phyloP scores from a whole-genome alignment of 1,140 invertebrate genomes.

The Drosophila auraria region DNA sequence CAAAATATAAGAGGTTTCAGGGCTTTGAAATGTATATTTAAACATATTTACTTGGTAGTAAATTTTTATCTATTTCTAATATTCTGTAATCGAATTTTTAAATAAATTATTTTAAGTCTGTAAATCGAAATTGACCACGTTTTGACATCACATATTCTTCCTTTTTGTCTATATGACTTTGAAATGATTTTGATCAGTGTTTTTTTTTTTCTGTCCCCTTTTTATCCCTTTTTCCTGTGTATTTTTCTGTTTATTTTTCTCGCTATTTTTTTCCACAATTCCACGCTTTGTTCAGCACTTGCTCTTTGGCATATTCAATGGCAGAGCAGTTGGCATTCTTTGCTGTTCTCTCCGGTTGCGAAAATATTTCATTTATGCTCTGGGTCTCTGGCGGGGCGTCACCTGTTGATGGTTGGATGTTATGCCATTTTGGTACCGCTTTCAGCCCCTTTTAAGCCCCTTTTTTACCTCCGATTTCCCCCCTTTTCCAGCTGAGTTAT shows the following conservation, averaged over 20 bases:
- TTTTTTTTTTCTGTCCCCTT: background rate
- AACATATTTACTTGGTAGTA: too few species aligned
- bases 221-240: background rate
- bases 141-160: too few species aligned
- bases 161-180: background rate
- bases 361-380: conserved; percentile 46
- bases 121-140: too few species aligned
- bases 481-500: background rate
- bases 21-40: too few species aligned
- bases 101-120: too few species aligned
- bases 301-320: conserved; percentile 7
- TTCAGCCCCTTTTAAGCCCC: background rate
- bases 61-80: too few species aligned
- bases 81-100: too few species aligned
- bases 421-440: conserved; percentile 1
- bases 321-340: conserved; percentile 11
- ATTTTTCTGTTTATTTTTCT: background rate
- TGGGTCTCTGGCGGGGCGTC: conserved; percentile 13
- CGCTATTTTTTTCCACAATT: background rate
- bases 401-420: conserved; percentile 40
- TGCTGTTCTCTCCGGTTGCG: background rate
- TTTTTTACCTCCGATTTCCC: background rate
- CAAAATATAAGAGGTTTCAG: background rate
- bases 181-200: background rate
- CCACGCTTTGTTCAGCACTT: conserved; percentile 13